Conservation (phyloP, 2,113 vertebrate genomes). For the Tretioscincus oriximinensis region DNA sequence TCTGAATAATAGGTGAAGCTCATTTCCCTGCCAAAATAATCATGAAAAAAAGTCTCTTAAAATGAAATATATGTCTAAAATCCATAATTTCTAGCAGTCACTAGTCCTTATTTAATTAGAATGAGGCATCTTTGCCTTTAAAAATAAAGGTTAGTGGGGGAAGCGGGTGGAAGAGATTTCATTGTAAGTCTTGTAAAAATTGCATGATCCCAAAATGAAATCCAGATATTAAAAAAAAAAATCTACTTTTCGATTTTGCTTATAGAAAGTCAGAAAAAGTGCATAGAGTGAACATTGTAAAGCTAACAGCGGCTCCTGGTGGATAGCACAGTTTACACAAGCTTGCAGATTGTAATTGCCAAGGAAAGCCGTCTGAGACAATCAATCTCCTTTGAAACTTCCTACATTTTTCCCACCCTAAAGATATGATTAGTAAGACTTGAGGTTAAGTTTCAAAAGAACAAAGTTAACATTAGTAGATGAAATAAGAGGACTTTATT, state of each 20-base stretch:
- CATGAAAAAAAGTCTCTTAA: neutral
- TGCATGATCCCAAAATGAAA: neutral
- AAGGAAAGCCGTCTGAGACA: neutral
- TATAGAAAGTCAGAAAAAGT: neutral
- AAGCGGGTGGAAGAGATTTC: neutral
- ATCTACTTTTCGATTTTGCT: too few relatives aligned
- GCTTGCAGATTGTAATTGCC: neutral
- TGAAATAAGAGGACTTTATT: too few relatives aligned
- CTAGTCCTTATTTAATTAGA: neutral
- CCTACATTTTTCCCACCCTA: too few relatives aligned
- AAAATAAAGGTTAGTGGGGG: neutral
- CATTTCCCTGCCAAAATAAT: neutral
- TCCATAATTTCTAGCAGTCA: neutral
- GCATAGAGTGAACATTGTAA: neutral
- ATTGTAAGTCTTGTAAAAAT: neutral
- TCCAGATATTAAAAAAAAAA: neutral
- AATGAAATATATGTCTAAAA: neutral
- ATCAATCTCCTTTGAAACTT: neutral
- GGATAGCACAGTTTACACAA: neutral
- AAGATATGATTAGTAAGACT: too few relatives aligned
- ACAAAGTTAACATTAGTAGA: too few relatives aligned
- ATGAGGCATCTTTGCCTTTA: neutral
- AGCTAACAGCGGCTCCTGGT: slow-evolving; percentile 11
- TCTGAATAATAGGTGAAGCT: neutral
- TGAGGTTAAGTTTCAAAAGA: too few relatives aligned